A percentile compares a stretch with the other conserved stretches of the same genome.
Evolutionary conservation across 2,888 invertebrate species (phyloP).

Genomic region (Charanyca ferruginea): DNA sequence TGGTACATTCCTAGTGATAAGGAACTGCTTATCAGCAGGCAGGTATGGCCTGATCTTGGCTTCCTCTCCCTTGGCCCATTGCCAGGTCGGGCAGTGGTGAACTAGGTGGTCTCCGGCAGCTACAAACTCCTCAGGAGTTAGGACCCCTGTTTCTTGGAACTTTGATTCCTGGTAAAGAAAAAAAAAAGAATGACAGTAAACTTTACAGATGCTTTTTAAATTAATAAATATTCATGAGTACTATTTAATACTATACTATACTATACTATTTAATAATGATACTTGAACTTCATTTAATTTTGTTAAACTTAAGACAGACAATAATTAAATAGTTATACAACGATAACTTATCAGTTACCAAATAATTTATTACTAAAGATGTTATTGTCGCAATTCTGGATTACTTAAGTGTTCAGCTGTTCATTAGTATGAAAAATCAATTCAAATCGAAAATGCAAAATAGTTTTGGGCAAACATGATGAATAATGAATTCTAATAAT

Average conservation of each 20-base stretch:
- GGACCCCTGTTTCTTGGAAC: conserved; percentile 98
- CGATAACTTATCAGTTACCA: conserved; percentile 5
- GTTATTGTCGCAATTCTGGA: background rate
- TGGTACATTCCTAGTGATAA: conserved; percentile 99
- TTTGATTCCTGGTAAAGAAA: conserved; percentile 95
- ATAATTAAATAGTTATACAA: conserved; percentile 16
- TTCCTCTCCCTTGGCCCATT: conserved; percentile 98
- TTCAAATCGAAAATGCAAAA: background rate
- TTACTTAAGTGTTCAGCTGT: conserved; percentile 3
- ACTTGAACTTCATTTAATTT: conserved; percentile 13
- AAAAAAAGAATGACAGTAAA: background rate
- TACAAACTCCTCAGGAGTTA: conserved; percentile 99
- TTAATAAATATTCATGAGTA: conserved; percentile 1
- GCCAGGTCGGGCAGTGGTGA: conserved; percentile 99
- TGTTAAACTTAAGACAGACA: conserved; percentile 16
- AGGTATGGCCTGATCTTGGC: conserved; percentile 97
- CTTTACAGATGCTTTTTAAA: background rate
- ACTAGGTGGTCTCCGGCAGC: conserved; percentile 99
- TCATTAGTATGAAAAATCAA: conserved; percentile 9
- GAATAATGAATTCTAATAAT: conserved; percentile 2
- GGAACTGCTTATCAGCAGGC: conserved; percentile 98
- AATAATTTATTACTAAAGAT: background rate
- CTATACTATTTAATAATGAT: too few species aligned
- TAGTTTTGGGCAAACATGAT: background rate
- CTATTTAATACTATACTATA: too few species aligned